phyloP scores from a whole-genome alignment of 2,888 invertebrate genomes.

The Eupithecia centaureata region DNA sequence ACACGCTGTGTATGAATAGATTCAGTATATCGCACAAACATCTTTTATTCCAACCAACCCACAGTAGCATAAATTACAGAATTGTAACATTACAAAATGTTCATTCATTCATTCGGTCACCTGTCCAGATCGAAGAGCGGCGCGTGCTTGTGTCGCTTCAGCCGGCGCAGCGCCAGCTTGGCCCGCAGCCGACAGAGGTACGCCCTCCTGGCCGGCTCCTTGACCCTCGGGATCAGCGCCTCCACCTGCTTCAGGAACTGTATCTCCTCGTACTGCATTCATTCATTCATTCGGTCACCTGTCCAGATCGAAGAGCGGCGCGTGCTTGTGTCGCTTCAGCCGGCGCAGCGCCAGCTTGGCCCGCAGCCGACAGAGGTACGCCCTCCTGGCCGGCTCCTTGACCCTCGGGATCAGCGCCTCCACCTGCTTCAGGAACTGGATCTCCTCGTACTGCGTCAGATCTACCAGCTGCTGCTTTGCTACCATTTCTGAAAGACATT shows the following conservation, averaged over 20 bases:
- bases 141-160: slow-evolving; percentile 74
- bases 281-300: too few relatives aligned
- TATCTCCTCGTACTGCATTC: slow-evolving; percentile 77
- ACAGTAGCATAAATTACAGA: too few relatives aligned
- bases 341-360: slow-evolving; percentile 71
- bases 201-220: slow-evolving; percentile 60
- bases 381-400: slow-evolving; percentile 60
- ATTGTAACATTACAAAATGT: too few relatives aligned
- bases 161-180: slow-evolving; percentile 66
- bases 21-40: too few relatives aligned
- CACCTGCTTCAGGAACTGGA: slow-evolving; percentile 73
- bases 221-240: slow-evolving; percentile 62
- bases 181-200: slow-evolving; percentile 63
- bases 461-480: slow-evolving; percentile 56
- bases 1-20: too few relatives aligned
- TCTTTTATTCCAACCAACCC: too few relatives aligned
- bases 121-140: slow-evolving; percentile 76
- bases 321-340: slow-evolving; percentile 72
- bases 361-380: slow-evolving; percentile 58
- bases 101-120: too few relatives aligned
- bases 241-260: slow-evolving; percentile 76
- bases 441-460: slow-evolving; percentile 73
- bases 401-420: slow-evolving; percentile 67
- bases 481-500: slow-evolving; percentile 30
- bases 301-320: slow-evolving; percentile 76